Conservation (phyloP, 1,140 invertebrate species). For the Drosophila grimshawi region DNA sequence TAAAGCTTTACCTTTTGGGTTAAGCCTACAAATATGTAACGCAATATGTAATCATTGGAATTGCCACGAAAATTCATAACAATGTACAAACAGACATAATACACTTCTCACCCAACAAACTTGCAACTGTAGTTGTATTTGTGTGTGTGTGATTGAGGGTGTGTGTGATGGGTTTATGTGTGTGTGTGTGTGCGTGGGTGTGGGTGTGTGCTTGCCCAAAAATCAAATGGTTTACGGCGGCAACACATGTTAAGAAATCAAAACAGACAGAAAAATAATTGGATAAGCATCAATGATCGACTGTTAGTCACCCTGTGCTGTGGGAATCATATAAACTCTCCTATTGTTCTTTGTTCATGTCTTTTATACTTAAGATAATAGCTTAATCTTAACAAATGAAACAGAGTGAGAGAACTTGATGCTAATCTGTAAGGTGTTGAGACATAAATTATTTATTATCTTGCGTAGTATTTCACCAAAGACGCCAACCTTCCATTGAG, state of each 20-base stretch:
- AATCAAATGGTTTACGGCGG: constrained; percentile 71
- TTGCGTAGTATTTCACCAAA: background rate
- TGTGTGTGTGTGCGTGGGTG: constrained; percentile 2
- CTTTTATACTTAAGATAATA: background rate
- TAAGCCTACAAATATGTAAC: constrained; percentile 37
- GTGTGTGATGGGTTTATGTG: too few relatives aligned
- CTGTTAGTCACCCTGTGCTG: constrained; percentile 16
- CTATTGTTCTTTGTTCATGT: too few relatives aligned
- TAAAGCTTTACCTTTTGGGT: constrained; percentile 43
- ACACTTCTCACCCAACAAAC: constrained; percentile 27
- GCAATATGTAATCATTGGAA: constrained; percentile 53
- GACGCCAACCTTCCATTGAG: too few relatives aligned
- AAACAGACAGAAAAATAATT: constrained; percentile 17
- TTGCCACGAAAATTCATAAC: constrained; percentile 63
- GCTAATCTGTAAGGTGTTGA: background rate
- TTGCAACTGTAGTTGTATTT: constrained; percentile 7
- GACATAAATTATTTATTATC: constrained; percentile 13
- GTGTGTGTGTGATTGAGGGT: background rate
- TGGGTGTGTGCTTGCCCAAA: constrained; percentile 21
- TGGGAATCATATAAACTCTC: background rate
- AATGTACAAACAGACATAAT: constrained; percentile 44
- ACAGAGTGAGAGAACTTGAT: background rate
- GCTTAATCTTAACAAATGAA: too few relatives aligned
- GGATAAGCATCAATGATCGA: background rate
- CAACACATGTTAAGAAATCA: constrained; percentile 70